Evolutionary conservation across 1,140 invertebrate genomes (phyloP).

Genomic region (Bombus polaris): DNA sequence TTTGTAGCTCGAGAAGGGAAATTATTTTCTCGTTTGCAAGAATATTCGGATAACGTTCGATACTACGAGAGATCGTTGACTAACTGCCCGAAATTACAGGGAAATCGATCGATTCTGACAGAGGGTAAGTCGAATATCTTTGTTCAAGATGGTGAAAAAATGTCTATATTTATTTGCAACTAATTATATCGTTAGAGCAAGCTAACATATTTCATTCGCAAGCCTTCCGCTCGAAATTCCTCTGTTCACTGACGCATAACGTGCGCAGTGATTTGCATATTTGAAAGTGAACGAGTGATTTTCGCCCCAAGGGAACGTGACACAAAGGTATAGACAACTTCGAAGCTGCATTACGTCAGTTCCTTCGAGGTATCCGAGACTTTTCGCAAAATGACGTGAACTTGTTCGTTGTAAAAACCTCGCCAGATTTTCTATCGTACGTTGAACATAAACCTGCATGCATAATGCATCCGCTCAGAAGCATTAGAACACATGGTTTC

Average conservation of each 20-base stretch:
- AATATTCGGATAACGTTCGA: no score
- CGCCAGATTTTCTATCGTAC: background rate
- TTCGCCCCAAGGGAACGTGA: slow-evolving; percentile 37
- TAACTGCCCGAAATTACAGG: background rate
- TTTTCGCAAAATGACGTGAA: background rate
- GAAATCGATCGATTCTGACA: background rate
- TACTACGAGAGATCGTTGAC: no score
- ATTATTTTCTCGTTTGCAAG: no score
- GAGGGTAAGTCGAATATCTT: background rate
- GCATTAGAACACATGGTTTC: background rate
- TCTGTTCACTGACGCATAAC: slow-evolving; percentile 74
- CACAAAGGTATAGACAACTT: slow-evolving; percentile 20
- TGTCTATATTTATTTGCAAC: background rate
- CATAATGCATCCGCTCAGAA: background rate
- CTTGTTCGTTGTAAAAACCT: background rate
- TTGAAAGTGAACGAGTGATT: slow-evolving; percentile 72
- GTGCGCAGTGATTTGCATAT: slow-evolving; percentile 73
- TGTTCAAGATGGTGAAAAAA: background rate
- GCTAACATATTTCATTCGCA: slow-evolving; percentile 38
- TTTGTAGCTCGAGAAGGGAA: no score
- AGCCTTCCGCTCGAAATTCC: slow-evolving; percentile 72
- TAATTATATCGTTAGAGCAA: slow-evolving; percentile 39
- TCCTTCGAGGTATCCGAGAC: background rate
- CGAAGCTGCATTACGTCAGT: background rate
- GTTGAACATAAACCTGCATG: background rate